Base-by-base conservation (phyloP, 2,888 invertebrate species). In the Caenorhabditis virilis region DNA sequence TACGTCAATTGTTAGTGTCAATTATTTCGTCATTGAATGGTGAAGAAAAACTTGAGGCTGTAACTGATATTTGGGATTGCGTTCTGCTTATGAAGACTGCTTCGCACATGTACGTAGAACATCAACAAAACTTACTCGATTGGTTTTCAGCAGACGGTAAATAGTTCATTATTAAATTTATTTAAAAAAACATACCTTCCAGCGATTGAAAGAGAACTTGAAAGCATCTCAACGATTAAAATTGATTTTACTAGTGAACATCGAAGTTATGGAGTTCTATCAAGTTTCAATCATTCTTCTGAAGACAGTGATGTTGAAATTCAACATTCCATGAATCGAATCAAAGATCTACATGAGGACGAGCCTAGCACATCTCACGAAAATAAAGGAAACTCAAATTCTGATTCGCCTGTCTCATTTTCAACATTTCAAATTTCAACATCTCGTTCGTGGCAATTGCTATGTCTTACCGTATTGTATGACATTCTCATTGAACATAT, bases 401-500 rank as follows among this genome's bases (percentile, higher is more conserved):
- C n/a, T n/a, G n/a, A n/a, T n/a, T n/a, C n/a, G n/a, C n/a, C n/a
- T n/a, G n/a, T n/a, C n/a, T n/a, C n/a, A n/a, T n/a, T n/a, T n/a
- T n/a, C n/a, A n/a, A n/a, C n/a, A n/a, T n/a, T n/a, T n/a, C n/a
- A n/a, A n/a, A n/a, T n/a, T n/a, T n/a, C n/a, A n/a, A n/a, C n/a
- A n/a, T n/a, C n/a, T n/a, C n/a, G n/a, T n/a, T 36, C n/a, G 36
- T 15, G 36, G n/a, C 7, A 36, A 9, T 5, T 36, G 6, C 6
- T 30, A 9, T 30, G 6, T 30, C 38, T 6, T 18, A 11, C 15
- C 6, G 38, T 16, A 11, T 30, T 47, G 4, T 35, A 33, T 47
- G 47, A 47, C 13, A 18, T 47, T 47, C 16, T 47, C 2, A 47
- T 47, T 22, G 47, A 47, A 25, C 35, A 35, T 23, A 35, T 47